Conservation (phyloP, 2,797 vertebrate genomes). For the Avahi laniger region DNA sequence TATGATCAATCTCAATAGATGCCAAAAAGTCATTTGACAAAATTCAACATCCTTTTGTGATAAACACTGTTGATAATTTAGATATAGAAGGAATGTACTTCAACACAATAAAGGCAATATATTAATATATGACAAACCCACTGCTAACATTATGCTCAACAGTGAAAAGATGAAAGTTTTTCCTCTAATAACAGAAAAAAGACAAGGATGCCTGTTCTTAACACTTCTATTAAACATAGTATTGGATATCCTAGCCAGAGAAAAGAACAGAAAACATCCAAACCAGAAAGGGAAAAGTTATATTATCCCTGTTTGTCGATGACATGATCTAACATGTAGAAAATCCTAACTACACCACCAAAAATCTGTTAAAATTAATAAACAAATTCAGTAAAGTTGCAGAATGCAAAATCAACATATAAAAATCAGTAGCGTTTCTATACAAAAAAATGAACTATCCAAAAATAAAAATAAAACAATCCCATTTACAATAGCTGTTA, state of each 20-base stretch:
- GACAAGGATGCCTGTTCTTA: not conserved
- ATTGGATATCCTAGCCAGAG: not conserved
- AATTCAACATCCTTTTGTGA: not conserved
- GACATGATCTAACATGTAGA: not conserved
- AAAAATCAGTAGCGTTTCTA: not conserved
- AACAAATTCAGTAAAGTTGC: not conserved
- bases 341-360: not conserved
- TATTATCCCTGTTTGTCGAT: not conserved
- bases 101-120: not conserved
- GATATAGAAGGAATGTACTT: not conserved
- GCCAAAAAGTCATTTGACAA: not conserved
- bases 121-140: not conserved
- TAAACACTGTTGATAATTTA: not conserved
- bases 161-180: not conserved
- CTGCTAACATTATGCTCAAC: not conserved
- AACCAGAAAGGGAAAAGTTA: not conserved
- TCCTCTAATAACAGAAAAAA: not conserved
- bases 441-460: not conserved
- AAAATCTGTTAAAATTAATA: not conserved
- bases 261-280: not conserved
- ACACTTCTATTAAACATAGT: not conserved
- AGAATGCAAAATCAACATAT: not conserved
- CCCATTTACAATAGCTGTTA: not conserved
- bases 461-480: not conserved
- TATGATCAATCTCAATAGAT: not conserved